Evolutionary conservation across 35 echinoderm and acorn worm genomes (phyloP), one percentile per base, ranked within the genome.

Genomic region (Heliocidaris tuberculata): DNA sequence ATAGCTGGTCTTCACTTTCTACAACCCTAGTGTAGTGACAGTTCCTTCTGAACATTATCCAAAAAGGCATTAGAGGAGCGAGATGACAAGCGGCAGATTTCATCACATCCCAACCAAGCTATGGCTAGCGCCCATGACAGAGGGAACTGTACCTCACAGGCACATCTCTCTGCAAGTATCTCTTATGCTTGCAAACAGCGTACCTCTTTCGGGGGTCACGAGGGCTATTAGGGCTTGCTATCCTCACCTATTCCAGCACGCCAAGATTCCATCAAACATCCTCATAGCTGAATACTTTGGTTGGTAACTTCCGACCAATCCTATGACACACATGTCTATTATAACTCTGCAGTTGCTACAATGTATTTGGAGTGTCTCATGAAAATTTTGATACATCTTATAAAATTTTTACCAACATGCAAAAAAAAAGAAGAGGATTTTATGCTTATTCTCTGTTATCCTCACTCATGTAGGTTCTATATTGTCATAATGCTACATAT

Each of bases 181-280:
- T 89, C 87, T 89, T 89, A 47, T 89, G 87, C 87, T 89, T 89
- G 87, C 87, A 89, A 89, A 89, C 87, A 89, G 87, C 87, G 87
- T 30, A 19, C 31, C 87, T 89, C 87, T 89, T 85, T 32, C 87
- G 31, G 87, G 86, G 87, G 31, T 48, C 31, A 89, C 87, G 13
- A 47, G 12, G 31, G 87, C 87, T 48, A 89, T 47, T 47, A 48
- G 29, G 47, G 47, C 29, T 32, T 17, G 87, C 87, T 47, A 47
- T 47, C 47, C 87, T 89, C 47, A 47, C 31, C 87, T 5, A 48
- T 42, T 89, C 87, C 87, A 89, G 87, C 87, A 30, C 24, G 87
- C 87, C 87, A 48, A 89, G 87, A 16, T 1, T 32, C 31, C 15
- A 89, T 47, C 87, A 32, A 89, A 47, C 47, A 48, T 21, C 19